Percentiles rank a stretch among this genome's conserved stretches.
Evolutionary conservation across 1,140 invertebrate species (phyloP).

Genomic region (Hypsibius dujardini): DNA sequence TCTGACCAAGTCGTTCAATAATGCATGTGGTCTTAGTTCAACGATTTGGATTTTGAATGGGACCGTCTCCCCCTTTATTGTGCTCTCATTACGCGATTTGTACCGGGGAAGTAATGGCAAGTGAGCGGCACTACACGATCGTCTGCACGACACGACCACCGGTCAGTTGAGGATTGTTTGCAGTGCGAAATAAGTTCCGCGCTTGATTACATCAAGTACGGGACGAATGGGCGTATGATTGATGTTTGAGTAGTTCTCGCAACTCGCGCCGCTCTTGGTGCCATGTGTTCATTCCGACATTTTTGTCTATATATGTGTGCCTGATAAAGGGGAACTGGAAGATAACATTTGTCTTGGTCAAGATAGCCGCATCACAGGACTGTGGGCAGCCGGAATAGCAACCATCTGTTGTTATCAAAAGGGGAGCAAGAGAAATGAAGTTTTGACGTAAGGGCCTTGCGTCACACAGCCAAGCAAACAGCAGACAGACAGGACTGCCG

Average conservation of each 20-base stretch:
- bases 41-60: no score
- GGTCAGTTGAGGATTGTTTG: neutral
- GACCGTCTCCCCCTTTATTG: no score
- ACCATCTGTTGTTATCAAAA: constrained; percentile 2
- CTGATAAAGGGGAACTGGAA: neutral
- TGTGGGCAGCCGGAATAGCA: neutral
- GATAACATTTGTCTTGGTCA: neutral
- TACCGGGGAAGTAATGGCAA: no score
- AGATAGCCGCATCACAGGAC: no score
- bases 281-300: constrained; percentile 9
- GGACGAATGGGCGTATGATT: neutral
- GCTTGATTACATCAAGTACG: constrained; percentile 1
- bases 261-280: neutral
- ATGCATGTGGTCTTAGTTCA: no score
- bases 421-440: neutral
- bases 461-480: neutral
- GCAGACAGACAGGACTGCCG: neutral
- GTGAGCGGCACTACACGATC: no score
- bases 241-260: constrained; percentile 1
- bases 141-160: no score
- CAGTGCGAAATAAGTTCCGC: neutral
- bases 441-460: neutral
- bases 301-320: neutral
- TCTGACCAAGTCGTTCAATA: no score
- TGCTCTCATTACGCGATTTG: no score